Evolutionary conservation across 2,113 vertebrate species (phyloP).

Genomic region (Crotalus helleri): DNA sequence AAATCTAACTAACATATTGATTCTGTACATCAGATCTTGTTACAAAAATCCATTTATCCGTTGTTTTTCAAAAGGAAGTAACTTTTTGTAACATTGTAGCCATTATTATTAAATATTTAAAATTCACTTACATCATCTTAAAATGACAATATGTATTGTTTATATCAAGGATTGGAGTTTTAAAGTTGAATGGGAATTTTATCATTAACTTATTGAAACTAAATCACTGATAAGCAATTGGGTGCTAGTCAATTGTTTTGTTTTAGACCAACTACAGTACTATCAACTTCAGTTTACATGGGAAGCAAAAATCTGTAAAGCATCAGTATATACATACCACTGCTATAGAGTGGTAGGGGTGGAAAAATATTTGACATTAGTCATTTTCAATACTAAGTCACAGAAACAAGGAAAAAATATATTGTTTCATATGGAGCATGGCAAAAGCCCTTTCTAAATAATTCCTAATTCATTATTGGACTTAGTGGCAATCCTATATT

Average conservation of each 20-base stretch:
- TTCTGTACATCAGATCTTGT: neutral
- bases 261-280: neutral
- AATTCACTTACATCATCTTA: neutral
- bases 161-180: neutral
- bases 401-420: neutral
- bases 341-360: neutral
- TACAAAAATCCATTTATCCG: neutral
- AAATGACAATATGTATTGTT: neutral
- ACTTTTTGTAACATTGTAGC: neutral
- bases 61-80: neutral
- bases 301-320: neutral
- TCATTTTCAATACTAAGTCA: neutral
- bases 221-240: neutral
- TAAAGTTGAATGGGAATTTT: neutral
- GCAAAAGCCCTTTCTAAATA: neutral
- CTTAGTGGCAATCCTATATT: neutral
- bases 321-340: neutral
- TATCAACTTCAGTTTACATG: neutral
- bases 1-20: neutral
- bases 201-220: neutral
- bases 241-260: neutral
- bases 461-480: neutral
- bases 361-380: neutral
- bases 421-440: neutral
- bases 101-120: neutral